Evolutionary conservation across 35 echinoderm and acorn worm species (phyloP), one percentile per base, ranked within the genome.

Genomic region (Lytechinus variegatus): DNA sequence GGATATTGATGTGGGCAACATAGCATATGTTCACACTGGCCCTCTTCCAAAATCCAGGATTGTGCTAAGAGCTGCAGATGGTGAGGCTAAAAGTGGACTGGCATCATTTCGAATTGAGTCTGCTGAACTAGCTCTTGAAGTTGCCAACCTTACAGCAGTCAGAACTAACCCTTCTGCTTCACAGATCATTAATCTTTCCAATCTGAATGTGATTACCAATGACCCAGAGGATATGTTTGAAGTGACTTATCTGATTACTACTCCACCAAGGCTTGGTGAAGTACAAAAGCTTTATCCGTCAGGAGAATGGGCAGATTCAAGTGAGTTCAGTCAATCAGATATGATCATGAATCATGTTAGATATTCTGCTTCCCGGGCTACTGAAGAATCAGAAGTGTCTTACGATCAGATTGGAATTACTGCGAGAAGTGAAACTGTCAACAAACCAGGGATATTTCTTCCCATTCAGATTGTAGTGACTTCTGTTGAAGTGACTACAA

Each of bases 1-100:
- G 44, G 96, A 99, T 44, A 96, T 99, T 5, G 97, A 99, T 86
- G 12, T 58, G 27, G 96, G 90, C 21, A 24, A 91, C 21, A 66
- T 99, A 56, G 97, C 95, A 10, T 99, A 98, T 94, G 97, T 98
- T 6, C 98, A 99, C 89, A 97, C 94, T 12, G 98, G 98, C 4
- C 95, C 95, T 14, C 87, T 55, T 9, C 79, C 55, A 8, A 99
- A 99, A 86, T 96, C 98, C 9, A 92, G 98, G 54, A 95, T 99
- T 55, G 96, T 97, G n/a, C 86, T 97, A 3, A 94, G 97, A n/a
- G 95, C 97, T 24, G 95, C 94, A 52, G 98, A 99, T 96, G 95
- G 94, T 16, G 33, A 86, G 9, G 95, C 95, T 33, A 94, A 95
- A 56, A 99, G 97, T 87, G 94, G 95, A 12, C 94, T 97, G 19